Percentiles rank a stretch among this genome's conserved stretches.
Evolutionary conservation across 2,113 vertebrate species (phyloP).

Genomic region (Chlorodrepanis virens): DNA sequence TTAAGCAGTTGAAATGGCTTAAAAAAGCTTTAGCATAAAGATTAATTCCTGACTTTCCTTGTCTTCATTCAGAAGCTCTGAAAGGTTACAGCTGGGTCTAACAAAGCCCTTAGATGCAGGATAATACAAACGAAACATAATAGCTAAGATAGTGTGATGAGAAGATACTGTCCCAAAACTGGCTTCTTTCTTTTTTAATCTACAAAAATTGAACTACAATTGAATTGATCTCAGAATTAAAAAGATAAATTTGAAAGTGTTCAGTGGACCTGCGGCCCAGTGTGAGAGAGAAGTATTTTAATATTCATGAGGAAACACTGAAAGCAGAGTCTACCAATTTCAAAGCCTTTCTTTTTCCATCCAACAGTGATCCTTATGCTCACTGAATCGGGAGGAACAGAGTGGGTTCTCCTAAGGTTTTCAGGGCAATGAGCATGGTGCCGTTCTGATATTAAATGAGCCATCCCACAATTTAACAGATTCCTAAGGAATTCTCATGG

Average conservation of each 20-base stretch:
- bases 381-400: background rate
- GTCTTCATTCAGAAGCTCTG: conserved; percentile 34
- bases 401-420: background rate
- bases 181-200: background rate
- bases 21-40: conserved; percentile 37
- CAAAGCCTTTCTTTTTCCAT: background rate
- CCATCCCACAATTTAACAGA: background rate
- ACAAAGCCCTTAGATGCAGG: conserved; percentile 13
- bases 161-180: background rate
- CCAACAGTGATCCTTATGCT: background rate
- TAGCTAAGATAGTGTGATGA: background rate
- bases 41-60: conserved; percentile 50
- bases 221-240: background rate
- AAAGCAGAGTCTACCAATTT: background rate
- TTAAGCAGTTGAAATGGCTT: conserved; percentile 50
- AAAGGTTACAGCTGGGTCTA: conserved; percentile 45
- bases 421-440: rapidly evolving
- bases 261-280: background rate
- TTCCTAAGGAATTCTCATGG: background rate
- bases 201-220: background rate
- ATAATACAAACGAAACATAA: conserved; percentile 8
- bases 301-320: background rate
- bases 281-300: background rate
- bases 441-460: background rate
- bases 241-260: background rate